Base-by-base conservation (phyloP, 1,140 invertebrate species). In the Drusus annulatus region DNA sequence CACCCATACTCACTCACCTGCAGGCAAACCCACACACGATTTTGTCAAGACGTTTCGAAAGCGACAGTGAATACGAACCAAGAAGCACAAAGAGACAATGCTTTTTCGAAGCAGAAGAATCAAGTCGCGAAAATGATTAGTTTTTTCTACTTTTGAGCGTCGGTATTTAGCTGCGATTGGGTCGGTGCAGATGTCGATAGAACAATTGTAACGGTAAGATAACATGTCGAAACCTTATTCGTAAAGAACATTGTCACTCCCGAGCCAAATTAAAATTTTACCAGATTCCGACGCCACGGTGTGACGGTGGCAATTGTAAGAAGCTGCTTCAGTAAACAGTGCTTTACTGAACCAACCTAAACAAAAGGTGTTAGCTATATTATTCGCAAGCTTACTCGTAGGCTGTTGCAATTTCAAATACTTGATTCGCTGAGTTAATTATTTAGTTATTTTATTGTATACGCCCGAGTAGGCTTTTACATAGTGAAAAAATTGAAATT, bases 161-260 rank as follows among this genome's bases (percentile, higher is more conserved):
- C 36, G 7, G 36, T 21, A 65, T 28, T 28, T 28, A 2, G 2
- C 25, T 5, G 25, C 25, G 25, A 28, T 65, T 65, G 62, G 10
- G 10, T 10, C 3, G 16, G 16, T 28, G 25, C 2, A 65, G 16
- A 31, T 65, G 62, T 16, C 16, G 62, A 21, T 65, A 31, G 25
- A 65, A 65, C 62, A 65, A 69, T 69, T 23, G 19, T 71, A 71
- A 71, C 68, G 68, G 68, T 71, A 51, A 71, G 45, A 17, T 71
- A 50, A 51, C 65, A 69, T 71, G 36, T 51, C 68, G 68, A 23
- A 71, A 51, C 68, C 68, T 52, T 69, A 69, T 69, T 50, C 65
- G 36, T 50, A 21, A n/a, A 69, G n/a, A 17, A 31, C 45, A 71
- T 71, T 28, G 68, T 71, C 50, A 52, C 68, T 71, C 23, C 21